Percentiles rank a stretch among this genome's conserved stretches.
These are phyloP conservation scores for Pseudois nayaur DNA, from an alignment of 2,113 vertebrate genomes.

Conservation along the genomic window DNA sequence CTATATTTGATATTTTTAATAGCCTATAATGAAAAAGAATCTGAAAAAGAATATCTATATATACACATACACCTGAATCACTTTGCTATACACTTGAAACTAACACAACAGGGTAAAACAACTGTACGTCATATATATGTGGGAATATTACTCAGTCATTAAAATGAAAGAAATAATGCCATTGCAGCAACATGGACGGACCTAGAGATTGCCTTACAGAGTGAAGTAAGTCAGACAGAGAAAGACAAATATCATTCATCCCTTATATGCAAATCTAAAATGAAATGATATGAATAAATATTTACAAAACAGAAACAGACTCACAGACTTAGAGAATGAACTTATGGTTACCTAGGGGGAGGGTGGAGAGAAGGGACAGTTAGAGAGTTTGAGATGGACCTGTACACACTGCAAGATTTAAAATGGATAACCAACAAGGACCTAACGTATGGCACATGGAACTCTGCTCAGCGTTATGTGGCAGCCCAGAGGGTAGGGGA, in stretches of 20 bases:
- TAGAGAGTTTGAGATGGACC: not conserved
- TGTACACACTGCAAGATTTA: not conserved
- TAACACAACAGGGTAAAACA: not conserved
- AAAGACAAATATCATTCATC: not conserved
- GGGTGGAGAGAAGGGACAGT: not conserved
- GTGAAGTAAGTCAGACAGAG: not conserved
- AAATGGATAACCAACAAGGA: not conserved
- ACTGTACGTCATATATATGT: not conserved
- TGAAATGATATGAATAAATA: not conserved
- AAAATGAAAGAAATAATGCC: not conserved
- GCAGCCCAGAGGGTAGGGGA: not conserved
- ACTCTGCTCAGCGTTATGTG: not conserved
- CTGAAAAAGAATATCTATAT: not conserved
- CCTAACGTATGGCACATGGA: fast-evolving
- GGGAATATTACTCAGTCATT: not conserved
- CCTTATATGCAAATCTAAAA: not conserved
- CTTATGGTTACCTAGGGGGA: not conserved
- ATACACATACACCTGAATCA: not conserved
- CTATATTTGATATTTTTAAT: not conserved
- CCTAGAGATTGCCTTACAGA: not conserved
- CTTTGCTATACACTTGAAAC: not conserved
- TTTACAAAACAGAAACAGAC: not conserved
- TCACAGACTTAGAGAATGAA: not conserved
- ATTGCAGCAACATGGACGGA: not conserved
- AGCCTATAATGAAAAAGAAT: not conserved